These are phyloP conservation scores for Silurus glanis DNA, from an alignment of 2,113 vertebrate genomes.

Conservation along the genomic window DNA sequence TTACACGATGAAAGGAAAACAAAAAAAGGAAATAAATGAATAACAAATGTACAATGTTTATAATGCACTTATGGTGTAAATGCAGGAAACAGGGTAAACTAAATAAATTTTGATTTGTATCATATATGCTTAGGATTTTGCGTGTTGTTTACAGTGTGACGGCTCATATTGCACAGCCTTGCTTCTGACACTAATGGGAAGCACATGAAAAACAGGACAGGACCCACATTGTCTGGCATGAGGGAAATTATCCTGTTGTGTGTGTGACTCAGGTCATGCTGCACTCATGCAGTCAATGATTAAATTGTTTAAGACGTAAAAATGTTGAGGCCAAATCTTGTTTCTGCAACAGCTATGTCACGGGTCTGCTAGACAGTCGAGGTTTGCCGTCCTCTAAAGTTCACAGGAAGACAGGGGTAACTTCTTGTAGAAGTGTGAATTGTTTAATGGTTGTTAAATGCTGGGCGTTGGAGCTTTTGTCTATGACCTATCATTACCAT, in stretches of 20 bases:
- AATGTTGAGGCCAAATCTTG: neutral
- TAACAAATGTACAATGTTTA: too few species aligned
- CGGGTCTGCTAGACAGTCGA: neutral
- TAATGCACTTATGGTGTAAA: too few species aligned
- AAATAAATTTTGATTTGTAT: neutral
- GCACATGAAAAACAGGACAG: constrained; percentile 45
- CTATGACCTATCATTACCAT: constrained; percentile 59
- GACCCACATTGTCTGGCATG: constrained; percentile 43
- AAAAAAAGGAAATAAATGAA: too few species aligned
- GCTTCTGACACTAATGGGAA: constrained; percentile 48
- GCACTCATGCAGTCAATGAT: neutral
- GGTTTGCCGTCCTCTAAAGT: neutral
- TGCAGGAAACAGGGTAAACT: neutral
- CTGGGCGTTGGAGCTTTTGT: constrained; percentile 50
- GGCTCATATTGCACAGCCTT: neutral
- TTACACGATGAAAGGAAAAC: too few species aligned
- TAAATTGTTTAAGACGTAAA: constrained; percentile 9
- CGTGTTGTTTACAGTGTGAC: neutral
- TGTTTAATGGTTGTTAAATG: constrained; percentile 57
- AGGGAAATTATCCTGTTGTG: neutral
- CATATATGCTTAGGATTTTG: neutral
- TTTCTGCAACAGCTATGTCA: neutral
- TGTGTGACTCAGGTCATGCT: neutral
- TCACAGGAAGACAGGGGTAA: neutral
- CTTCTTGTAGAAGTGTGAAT: constrained; percentile 28